Percentiles rank a stretch among this genome's conserved stretches.
Conservation (phyloP, 1,140 invertebrate genomes). For the Theocolax elegans region DNA sequence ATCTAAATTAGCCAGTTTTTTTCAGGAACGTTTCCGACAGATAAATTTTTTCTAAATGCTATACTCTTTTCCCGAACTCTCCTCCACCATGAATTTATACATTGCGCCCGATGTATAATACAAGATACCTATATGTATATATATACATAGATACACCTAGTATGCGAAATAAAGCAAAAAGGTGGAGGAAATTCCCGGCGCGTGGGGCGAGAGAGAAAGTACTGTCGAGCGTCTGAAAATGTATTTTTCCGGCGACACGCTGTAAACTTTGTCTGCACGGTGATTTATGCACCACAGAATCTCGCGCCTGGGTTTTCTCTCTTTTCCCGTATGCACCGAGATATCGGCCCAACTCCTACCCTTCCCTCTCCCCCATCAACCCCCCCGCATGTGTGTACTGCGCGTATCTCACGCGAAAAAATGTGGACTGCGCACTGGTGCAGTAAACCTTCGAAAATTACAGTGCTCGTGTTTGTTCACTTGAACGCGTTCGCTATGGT, state of each 20-base stretch:
- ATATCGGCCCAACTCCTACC: constrained; percentile 7
- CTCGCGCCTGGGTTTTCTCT: not conserved
- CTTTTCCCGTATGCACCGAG: not conserved
- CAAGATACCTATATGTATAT: too few species aligned
- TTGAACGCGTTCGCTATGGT: too few species aligned
- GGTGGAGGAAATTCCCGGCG: too few species aligned
- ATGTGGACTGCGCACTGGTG: not conserved
- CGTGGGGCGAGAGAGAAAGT: not conserved
- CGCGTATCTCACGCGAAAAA: not conserved
- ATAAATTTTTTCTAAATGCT: too few species aligned
- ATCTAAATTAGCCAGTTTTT: too few species aligned
- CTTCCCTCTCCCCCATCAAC: too few species aligned
- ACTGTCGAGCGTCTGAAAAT: constrained; percentile 25
- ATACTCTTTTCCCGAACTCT: too few species aligned
- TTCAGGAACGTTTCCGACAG: too few species aligned
- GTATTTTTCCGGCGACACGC: constrained; percentile 30
- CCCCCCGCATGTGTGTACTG: not conserved
- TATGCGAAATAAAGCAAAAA: too few species aligned
- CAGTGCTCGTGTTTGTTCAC: not conserved
- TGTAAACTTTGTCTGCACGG: constrained; percentile 22
- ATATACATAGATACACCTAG: too few species aligned
- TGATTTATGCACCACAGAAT: constrained; percentile 31
- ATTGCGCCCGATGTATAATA: too few species aligned
- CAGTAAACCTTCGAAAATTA: constrained; percentile 21
- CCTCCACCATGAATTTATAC: too few species aligned